These are phyloP conservation scores for Kryphioiulus occultus DNA, from an alignment of 2,888 invertebrate genomes.

Conservation along the genomic window DNA sequence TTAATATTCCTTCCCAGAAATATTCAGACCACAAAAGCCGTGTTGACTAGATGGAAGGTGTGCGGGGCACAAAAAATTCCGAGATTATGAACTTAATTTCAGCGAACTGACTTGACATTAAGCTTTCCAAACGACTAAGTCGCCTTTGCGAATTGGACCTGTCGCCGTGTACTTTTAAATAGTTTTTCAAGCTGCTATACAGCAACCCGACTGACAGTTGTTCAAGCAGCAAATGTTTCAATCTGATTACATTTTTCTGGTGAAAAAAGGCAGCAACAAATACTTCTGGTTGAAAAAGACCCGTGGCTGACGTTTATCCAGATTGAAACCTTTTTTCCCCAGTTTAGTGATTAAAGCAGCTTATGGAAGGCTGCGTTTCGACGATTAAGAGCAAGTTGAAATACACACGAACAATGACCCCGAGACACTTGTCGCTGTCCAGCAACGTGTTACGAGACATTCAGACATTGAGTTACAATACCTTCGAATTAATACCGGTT, in stretches of 20 bases:
- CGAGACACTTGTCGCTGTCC: not conserved
- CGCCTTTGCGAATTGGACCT: not conserved
- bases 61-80: not conserved
- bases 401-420: not conserved
- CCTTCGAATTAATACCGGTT: too few relatives aligned
- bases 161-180: not conserved
- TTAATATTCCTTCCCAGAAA: too few relatives aligned
- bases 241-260: not conserved
- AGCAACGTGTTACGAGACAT: not conserved
- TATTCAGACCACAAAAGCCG: not conserved
- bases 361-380: not conserved
- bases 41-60: not conserved
- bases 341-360: not conserved
- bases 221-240: not conserved
- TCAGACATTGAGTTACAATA: too few relatives aligned
- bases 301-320: conserved; percentile 5
- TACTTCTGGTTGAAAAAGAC: not conserved
- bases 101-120: conserved; percentile 32
- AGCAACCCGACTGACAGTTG: too few relatives aligned
- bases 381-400: not conserved
- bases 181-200: not conserved
- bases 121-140: conserved; percentile 25
- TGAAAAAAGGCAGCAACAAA: too few relatives aligned
- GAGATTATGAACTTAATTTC: not conserved
- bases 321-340: not conserved